Base-by-base conservation (phyloP, 2,113 vertebrate genomes). In the Accipiter virgatus region DNA sequence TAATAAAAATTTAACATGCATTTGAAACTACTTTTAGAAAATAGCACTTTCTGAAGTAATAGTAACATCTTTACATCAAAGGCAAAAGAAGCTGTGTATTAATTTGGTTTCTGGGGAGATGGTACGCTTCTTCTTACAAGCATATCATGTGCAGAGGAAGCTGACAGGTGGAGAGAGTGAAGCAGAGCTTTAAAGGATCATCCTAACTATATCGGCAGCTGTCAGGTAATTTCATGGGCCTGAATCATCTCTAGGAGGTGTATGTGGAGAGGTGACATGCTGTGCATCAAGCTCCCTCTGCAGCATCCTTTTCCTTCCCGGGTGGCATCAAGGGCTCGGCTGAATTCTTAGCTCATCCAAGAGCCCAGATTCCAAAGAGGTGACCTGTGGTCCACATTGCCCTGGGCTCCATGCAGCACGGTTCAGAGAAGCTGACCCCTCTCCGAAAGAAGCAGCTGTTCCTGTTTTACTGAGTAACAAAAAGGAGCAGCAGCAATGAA, bases 161-260 rank as follows among this genome's bases (percentile, higher is more conserved):
- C 70, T 94, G 95, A 84, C 86, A 95, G 73, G 77, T 85, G 26
- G 58, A 89, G 62, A 79, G 65, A 73, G n/a, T 62, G 66, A 85
- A 70, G 74, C 48, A 77, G 62, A 96, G 34, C 15, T 59, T 90
- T 86, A 71, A 88, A 96, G 59, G 47, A 95, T 95, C 70, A 73
- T 72, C 45, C 38, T 73, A 42, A 79, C 53, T 70, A 5, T 93
- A 95, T 73, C 0, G 9, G 71, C 87, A 91, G 58, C 84, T 96
- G 91, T 93, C 94, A 95, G 66, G 66, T 63, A 82, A 75, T 94
- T 90, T 91, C 81, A 81, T 77, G 87, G 78, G 29, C 48, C 73
- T 70, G 81, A 93, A 65, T 85, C n/a, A 29, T 93, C 65, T 80
- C 58, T 36, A 70, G 36, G 20, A 91, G 22, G 7, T 42, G 6